Base-by-base conservation (phyloP, 2,113 vertebrate species). In the Phoenicopterus ruber region DNA sequence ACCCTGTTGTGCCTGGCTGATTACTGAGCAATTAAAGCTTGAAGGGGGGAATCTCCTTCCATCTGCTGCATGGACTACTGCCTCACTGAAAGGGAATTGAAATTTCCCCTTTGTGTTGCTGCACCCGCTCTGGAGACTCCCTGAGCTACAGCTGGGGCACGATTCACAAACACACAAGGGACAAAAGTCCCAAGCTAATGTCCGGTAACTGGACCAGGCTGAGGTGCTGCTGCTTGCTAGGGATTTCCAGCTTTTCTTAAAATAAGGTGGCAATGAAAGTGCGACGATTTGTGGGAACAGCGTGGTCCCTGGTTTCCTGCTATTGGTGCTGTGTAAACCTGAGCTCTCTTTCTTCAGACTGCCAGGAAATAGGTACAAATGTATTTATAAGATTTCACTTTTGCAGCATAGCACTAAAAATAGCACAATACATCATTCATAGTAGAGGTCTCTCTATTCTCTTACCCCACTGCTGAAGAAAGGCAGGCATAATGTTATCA, bases 361-460 rank as follows among this genome's bases (percentile, higher is more conserved):
- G 66, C 25, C 88, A 93, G 81, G 84, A 87, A 93, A 95, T 14
- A 95, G 81, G 84, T 73, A 95, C 49, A 91, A 93, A 85, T 50
- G 20, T 91, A 92, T 88, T 80, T 21, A 55, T 71, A 95, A 78
- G 72, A 89, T 94, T 78, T 86, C 52, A 47, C 24, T 73, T 92
- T 54, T 67, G 65, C 62, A 81, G 70, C 70, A 44, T 2, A 80
- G 67, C 16, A 32, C 82, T 95, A 91, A 95, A 95, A 96, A 88
- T 83, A 95, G 62, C 42, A 72, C n/a, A 85, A 78, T 34, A 29
- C 7, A 9, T 55, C 67, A 52, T n/a, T 71, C 25, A 13, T 63
- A 40, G 44, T 74, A 46, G 10, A 59, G 34, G 40, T 42, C 7
- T 89, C n/a, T 82, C 26, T 52, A 15, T 91, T 62, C 58, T 73